Base-by-base conservation (phyloP, 2,113 vertebrate genomes). In the Plecturocebus donacophilus region DNA sequence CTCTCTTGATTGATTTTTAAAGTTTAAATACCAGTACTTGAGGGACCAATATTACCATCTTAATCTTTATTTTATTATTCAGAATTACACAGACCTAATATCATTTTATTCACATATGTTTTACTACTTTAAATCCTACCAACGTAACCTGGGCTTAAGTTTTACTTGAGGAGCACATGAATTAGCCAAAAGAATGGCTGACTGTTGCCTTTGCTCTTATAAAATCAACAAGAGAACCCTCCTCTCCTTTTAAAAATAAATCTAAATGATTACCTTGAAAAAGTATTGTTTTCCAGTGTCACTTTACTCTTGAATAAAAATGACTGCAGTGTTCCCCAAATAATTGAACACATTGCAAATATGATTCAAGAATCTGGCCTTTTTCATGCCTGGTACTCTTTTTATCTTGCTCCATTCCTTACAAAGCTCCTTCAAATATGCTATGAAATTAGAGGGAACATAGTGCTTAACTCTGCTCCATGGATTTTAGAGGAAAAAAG, bases 21-120 rank as follows among this genome's bases (percentile, higher is more conserved):
- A 96, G 58, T 98, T 98, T 98, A 98, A 98, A 97, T 98, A 96
- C 17, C 52, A 92, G 89, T 96, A 97, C 92, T 86, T 71, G 96
- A 94, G 92, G 94, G 94, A 97, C 98, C 95, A 89, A 96, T 96
- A 97, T 91, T 96, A 96, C 80, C 92, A 97, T 40, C 58, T 97
- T 97, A 90, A 98, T 98, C 97, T 98, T 98, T 96, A 97, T 97
- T 96, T 98, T 98, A 97, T 97, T 98, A 97, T 73, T 79, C 97
- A 97, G 85, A 91, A 97, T 98, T 98, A 97, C 68, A 93, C 94
- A 97, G 80, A 87, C 84, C 97, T 97, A 89, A 87, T 97, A 86
- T 93, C 92, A 96, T 93, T 96, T 97, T 97, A 80, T 96, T 97
- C 97, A 94, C 96, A 97, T 97, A 95, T 96, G 92, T 96, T 91